Evolutionary conservation across 1,140 invertebrate species (phyloP).

Genomic region (Magallana ariakensis): DNA sequence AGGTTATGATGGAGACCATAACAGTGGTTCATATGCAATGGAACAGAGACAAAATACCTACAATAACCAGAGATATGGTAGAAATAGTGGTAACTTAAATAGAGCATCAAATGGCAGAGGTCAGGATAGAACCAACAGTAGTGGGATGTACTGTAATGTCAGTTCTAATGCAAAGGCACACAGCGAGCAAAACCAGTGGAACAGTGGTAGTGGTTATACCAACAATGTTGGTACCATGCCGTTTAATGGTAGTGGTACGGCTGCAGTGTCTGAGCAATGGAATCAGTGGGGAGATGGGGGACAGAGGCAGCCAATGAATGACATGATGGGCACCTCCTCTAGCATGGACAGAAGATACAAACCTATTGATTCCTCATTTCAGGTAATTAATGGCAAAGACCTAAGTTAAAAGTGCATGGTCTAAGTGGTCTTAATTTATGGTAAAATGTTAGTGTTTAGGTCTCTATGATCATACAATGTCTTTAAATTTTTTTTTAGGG

Average conservation of each 20-base stretch:
- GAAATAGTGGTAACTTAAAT: too few species aligned
- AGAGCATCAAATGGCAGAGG: too few species aligned
- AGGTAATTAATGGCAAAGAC: not conserved
- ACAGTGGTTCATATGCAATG: not conserved
- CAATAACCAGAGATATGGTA: too few species aligned
- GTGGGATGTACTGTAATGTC: too few species aligned
- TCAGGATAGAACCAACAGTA: too few species aligned
- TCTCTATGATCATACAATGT: too few species aligned
- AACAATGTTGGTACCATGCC: not conserved
- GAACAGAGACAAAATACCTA: too few species aligned
- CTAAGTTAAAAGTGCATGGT: too few species aligned
- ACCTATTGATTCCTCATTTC: conserved; percentile 25
- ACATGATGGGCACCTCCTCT: not conserved
- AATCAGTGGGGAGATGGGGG: not conserved
- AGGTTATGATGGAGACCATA: not conserved
- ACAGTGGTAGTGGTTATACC: not conserved
- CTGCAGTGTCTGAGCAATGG: not conserved
- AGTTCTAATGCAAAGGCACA: too few species aligned
- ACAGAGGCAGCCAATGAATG: not conserved
- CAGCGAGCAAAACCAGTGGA: not conserved
- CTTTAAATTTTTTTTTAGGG: too few species aligned
- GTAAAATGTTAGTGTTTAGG: too few species aligned
- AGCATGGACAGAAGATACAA: conserved; percentile 1
- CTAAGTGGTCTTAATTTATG: too few species aligned
- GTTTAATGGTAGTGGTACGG: not conserved